Percentiles rank a stretch among this genome's conserved stretches.
Evolutionary conservation across 2,113 vertebrate species (phyloP).

Genomic region (Phoxinus phoxinus): DNA sequence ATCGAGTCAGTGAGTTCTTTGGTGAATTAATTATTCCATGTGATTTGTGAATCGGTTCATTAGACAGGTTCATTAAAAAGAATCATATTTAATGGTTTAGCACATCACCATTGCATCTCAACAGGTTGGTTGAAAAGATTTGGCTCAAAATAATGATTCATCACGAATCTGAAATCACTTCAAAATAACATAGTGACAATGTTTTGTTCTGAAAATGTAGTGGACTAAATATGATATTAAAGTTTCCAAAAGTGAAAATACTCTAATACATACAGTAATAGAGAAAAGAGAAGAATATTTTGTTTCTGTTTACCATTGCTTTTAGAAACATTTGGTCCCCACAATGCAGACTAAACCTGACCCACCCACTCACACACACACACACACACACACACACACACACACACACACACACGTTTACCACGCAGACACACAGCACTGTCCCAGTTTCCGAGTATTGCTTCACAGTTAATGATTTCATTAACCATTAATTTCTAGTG

Average conservation of each 20-base stretch:
- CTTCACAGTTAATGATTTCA: slow-evolving; percentile 41
- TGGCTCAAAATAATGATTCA: neutral
- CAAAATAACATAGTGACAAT: too few species aligned
- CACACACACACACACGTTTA: neutral
- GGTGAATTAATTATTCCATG: neutral
- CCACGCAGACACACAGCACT: neutral
- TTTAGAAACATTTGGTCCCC: neutral
- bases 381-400: neutral
- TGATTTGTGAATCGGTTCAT: neutral
- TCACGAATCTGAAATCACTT: neutral
- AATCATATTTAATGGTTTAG: neutral
- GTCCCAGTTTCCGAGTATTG: slow-evolving; percentile 4
- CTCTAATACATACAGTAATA: neutral
- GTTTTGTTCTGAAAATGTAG: too few species aligned
- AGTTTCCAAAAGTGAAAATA: slow-evolving; percentile 1
- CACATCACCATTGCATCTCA: neutral
- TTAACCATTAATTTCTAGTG: slow-evolving; percentile 46
- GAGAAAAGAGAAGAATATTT: neutral
- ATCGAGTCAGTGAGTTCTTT: neutral
- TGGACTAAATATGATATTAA: too few species aligned
- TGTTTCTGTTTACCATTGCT: neutral
- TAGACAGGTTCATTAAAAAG: neutral
- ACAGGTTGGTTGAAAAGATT: neutral
- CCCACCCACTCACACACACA: neutral
- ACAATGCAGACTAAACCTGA: slow-evolving; percentile 22